phyloP scores from a whole-genome alignment of 2,888 invertebrate species.

The Sialis lutaria region DNA sequence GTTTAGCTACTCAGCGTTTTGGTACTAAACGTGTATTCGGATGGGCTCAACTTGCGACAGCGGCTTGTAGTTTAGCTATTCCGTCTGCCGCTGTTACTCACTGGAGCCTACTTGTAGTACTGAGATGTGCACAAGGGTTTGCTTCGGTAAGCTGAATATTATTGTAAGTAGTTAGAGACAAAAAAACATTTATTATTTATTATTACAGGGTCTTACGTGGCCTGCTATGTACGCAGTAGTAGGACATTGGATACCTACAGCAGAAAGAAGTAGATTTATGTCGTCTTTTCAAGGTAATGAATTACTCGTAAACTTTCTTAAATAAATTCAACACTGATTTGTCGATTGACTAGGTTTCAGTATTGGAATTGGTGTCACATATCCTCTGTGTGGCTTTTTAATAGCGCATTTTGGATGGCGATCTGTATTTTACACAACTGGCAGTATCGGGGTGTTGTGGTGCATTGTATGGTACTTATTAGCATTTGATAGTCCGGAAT shows the following conservation, averaged over 20 bases:
- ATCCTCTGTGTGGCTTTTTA: slow-evolving; percentile 50
- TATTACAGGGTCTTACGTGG: slow-evolving; percentile 45
- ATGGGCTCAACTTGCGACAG: slow-evolving; percentile 50
- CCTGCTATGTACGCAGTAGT: slow-evolving; percentile 60
- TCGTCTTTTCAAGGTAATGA: slow-evolving; percentile 49
- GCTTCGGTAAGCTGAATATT: slow-evolving; percentile 35
- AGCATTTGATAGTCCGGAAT: slow-evolving; percentile 48
- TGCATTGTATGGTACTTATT: slow-evolving; percentile 49
- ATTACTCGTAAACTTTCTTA: background rate
- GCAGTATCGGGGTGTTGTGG: slow-evolving; percentile 43
- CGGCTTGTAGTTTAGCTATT: slow-evolving; percentile 45
- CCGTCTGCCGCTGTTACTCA: slow-evolving; percentile 44
- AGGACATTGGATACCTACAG: slow-evolving; percentile 54
- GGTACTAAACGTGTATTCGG: slow-evolving; percentile 55
- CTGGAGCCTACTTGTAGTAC: slow-evolving; percentile 37
- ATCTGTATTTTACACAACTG: slow-evolving; percentile 51
- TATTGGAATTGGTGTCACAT: slow-evolving; percentile 54
- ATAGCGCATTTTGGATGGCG: slow-evolving; percentile 51
- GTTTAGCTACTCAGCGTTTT: slow-evolving; percentile 48
- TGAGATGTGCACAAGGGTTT: slow-evolving; percentile 48
- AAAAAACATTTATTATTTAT: background rate
- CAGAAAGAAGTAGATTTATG: slow-evolving; percentile 54
- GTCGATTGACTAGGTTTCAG: slow-evolving; percentile 37
- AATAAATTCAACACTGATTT: background rate
- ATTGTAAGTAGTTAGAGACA: background rate